Conservation (phyloP, 2,888 invertebrate genomes). For the Cerastis leucographa region DNA sequence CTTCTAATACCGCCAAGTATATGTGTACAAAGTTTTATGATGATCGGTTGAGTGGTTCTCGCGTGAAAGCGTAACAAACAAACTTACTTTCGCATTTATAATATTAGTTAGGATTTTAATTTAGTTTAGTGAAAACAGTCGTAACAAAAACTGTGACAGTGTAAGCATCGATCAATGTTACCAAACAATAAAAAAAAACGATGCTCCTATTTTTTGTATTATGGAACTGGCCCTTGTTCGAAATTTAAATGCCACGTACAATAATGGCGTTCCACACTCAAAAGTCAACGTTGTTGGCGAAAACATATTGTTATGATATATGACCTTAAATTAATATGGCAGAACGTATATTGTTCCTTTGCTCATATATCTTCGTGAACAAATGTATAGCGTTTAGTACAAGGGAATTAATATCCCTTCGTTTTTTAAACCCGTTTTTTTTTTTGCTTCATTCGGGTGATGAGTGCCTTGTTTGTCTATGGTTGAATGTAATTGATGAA, state of each 20-base stretch:
- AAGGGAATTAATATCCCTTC: conserved; percentile 57
- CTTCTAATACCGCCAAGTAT: too few species aligned
- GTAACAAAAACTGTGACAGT: neutral
- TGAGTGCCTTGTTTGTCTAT: conserved; percentile 42
- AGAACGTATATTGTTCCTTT: conserved; percentile 66
- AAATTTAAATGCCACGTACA: conserved; percentile 60
- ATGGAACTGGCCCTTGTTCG: conserved; percentile 33
- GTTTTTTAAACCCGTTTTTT: conserved; percentile 40
- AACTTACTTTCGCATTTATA: too few species aligned
- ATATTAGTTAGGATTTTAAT: too few species aligned
- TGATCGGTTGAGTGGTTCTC: too few species aligned
- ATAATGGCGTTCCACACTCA: conserved; percentile 51
- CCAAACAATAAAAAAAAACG: conserved; percentile 5
- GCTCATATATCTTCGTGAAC: conserved; percentile 66
- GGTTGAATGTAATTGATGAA: conserved; percentile 41
- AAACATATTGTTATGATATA: conserved; percentile 70
- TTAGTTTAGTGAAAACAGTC: too few species aligned
- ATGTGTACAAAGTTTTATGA: too few species aligned
- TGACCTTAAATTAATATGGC: conserved; percentile 68
- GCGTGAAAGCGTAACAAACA: too few species aligned
- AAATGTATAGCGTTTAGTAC: conserved; percentile 66
- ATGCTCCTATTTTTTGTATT: conserved; percentile 30
- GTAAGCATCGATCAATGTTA: conserved; percentile 16
- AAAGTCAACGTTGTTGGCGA: conserved; percentile 61
- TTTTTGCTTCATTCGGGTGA: conserved; percentile 17